These are phyloP conservation scores for Petrocephalus schoutedeni DNA, from an alignment of 2,797 vertebrate genomes.

Conservation along the genomic window DNA sequence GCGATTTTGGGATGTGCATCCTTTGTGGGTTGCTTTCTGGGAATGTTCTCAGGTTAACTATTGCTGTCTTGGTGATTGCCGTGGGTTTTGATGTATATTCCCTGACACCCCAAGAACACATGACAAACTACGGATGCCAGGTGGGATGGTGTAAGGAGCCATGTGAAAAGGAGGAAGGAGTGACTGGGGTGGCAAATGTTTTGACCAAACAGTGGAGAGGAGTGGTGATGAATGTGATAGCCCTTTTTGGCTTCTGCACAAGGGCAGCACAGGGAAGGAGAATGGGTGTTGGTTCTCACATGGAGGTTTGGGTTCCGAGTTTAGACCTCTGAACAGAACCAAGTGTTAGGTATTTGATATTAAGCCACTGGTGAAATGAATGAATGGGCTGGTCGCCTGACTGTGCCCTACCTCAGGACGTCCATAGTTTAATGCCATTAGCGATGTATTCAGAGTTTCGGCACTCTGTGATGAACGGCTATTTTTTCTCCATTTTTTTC, in stretches of 20 bases:
- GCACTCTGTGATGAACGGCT: background rate
- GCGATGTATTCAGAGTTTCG: background rate
- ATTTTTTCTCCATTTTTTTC: background rate
- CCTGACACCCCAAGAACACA: background rate
- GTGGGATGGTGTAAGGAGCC: background rate
- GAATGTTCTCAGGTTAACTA: background rate
- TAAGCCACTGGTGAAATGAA: background rate
- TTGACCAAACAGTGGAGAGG: background rate
- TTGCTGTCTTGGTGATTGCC: background rate
- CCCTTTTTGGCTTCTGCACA: background rate
- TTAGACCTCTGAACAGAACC: background rate
- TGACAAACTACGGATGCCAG: background rate
- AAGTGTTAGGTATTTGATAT: background rate
- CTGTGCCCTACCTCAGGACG: background rate
- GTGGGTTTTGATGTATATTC: background rate
- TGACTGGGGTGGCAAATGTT: background rate
- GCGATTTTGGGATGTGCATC: background rate
- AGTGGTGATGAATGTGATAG: background rate
- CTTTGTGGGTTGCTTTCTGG: constrained; percentile 1
- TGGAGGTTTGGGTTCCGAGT: background rate
- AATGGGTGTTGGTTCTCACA: background rate
- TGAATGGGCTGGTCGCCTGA: background rate
- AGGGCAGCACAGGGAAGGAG: background rate
- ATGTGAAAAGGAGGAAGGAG: background rate
- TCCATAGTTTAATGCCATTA: background rate